Percentiles rank a stretch among this genome's conserved stretches.
These are phyloP conservation scores for Elephas maximus DNA, from an alignment of 2,113 vertebrate species.

Conservation along the genomic window DNA sequence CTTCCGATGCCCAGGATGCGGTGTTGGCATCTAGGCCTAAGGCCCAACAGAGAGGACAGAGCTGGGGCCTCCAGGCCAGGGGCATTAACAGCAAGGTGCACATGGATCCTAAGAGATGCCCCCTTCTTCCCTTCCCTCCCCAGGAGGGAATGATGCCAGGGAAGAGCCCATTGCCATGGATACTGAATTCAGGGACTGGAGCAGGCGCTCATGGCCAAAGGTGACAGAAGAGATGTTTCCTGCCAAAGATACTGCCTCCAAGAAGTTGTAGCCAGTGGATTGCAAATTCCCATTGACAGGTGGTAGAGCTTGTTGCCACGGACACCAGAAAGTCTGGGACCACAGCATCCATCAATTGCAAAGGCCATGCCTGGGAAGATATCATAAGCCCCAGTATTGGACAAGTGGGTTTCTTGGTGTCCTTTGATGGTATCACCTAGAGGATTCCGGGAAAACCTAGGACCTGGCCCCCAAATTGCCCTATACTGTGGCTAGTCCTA, in stretches of 20 bases:
- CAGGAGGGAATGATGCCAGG: conserved; percentile 44
- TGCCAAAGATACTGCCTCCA: conserved; percentile 32
- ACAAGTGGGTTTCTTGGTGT: not conserved
- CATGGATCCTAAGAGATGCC: not conserved
- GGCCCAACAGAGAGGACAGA: not conserved
- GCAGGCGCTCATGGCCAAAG: not conserved
- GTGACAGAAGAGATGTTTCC: conserved; percentile 34
- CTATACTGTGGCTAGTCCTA: not conserved
- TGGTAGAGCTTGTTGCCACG: not conserved
- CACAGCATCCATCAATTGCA: not conserved
- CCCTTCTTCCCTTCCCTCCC: conserved; percentile 31
- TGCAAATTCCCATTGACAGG: not conserved
- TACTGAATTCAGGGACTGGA: not conserved
- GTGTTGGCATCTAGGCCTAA: not conserved
- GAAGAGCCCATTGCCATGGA: not conserved
- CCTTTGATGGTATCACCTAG: not conserved
- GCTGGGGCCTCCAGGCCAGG: not conserved
- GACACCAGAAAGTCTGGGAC: not conserved
- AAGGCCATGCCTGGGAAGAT: not conserved
- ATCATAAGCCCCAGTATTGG: not conserved
- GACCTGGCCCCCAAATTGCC: not conserved
- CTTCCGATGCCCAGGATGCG: conserved; percentile 91
- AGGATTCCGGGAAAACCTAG: not conserved
- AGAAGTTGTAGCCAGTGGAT: conserved; percentile 59
- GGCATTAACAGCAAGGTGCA: not conserved